These are phyloP conservation scores for Pontoporia blainvillei DNA, from an alignment of 2,113 vertebrate genomes.

Conservation along the genomic window DNA sequence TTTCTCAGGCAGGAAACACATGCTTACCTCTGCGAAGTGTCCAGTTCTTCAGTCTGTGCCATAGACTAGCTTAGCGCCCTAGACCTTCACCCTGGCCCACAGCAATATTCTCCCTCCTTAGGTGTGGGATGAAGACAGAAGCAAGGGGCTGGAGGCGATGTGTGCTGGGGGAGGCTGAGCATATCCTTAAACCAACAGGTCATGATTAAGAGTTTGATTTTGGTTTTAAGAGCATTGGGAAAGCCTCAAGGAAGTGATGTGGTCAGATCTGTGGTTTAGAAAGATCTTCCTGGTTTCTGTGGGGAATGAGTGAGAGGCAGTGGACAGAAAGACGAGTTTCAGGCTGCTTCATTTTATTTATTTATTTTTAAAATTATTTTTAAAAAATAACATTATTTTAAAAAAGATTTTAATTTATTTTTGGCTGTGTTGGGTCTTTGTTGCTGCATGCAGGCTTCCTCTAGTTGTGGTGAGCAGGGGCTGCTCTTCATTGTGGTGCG, in stretches of 20 bases:
- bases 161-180: not conserved
- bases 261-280: not conserved
- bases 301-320: not conserved
- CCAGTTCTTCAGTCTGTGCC: not conserved
- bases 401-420: fast-evolving
- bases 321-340: not conserved
- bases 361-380: no score
- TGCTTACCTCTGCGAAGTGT: not conserved
- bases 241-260: not conserved
- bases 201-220: not conserved
- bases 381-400: no score
- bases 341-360: not conserved
- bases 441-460: no score
- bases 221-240: not conserved
- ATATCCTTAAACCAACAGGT: not conserved
- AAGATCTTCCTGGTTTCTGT: not conserved
- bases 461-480: no score
- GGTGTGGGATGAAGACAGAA: not conserved
- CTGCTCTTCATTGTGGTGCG: no score
- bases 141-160: not conserved
- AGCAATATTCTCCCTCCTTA: not conserved
- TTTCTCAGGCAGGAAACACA: not conserved
- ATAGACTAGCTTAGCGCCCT: not conserved
- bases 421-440: no score
- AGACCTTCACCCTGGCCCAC: not conserved